Percentiles rank a stretch among this genome's conserved stretches.
Conservation (phyloP, 64 coral and sea anemone species). For the Pocillopora verrucosa region DNA sequence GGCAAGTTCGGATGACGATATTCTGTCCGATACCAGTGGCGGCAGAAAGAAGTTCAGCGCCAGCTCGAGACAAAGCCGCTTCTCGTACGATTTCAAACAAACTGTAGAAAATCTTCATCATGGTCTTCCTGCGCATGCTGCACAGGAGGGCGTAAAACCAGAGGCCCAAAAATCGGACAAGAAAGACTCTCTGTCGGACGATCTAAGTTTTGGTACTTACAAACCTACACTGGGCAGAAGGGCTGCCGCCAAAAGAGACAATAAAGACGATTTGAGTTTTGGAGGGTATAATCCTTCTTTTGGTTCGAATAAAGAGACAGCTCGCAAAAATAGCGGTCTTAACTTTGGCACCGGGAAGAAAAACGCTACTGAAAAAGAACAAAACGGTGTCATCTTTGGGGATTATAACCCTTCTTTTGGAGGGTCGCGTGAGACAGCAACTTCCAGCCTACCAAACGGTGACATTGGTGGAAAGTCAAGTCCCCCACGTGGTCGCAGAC, state of each 20-base stretch:
- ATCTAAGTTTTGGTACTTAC: conserved; percentile 80
- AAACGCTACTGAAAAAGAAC: conserved; percentile 25
- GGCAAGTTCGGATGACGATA: conserved; percentile 29
- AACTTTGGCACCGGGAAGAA: conserved; percentile 63
- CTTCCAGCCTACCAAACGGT: conserved; percentile 1
- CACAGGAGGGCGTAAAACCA: conserved; percentile 51
- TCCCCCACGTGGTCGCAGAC: conserved; percentile 31
- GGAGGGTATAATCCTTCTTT: conserved; percentile 77
- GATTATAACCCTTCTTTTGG: conserved; percentile 76
- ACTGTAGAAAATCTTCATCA: conserved; percentile 86
- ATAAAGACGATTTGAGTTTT: conserved; percentile 10
- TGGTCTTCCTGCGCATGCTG: conserved; percentile 75
- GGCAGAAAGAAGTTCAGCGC: conserved; percentile 52
- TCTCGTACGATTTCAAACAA: conserved; percentile 86
- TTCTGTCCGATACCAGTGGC: conserved; percentile 1
- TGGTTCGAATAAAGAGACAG: conserved; percentile 35
- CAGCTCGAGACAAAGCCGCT: conserved; percentile 54
- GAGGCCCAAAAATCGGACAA: conserved; percentile 2
- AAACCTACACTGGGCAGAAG: conserved; percentile 55
- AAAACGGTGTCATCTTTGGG: conserved; percentile 48
- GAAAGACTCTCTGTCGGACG: conserved; percentile 40
- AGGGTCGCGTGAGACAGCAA: neutral
- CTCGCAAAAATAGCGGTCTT: conserved; percentile 60
- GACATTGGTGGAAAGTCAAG: conserved; percentile 10
- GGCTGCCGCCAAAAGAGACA: conserved; percentile 32